Evolutionary conservation across 2,113 vertebrate genomes (phyloP).

Genomic region (Puntigrus tetrazona): DNA sequence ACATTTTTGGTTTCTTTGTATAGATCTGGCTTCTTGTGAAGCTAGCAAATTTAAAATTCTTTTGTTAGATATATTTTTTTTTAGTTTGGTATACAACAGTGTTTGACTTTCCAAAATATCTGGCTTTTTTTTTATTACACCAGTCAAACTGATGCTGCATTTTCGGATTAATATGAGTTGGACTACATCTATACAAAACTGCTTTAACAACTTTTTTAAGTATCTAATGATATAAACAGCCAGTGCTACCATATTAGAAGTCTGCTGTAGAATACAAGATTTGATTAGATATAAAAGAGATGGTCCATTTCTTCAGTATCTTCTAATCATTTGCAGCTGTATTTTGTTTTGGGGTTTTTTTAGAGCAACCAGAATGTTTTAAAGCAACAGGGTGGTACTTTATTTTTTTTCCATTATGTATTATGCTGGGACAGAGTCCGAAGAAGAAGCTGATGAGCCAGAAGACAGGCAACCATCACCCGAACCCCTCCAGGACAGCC

Average conservation of each 20-base stretch:
- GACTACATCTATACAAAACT: background rate
- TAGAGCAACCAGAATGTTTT: background rate
- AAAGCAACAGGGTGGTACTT: background rate
- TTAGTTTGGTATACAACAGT: background rate
- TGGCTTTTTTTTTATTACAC: background rate
- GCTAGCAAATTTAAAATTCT: background rate
- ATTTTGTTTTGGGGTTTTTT: background rate
- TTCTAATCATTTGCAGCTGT: background rate
- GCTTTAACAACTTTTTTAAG: background rate
- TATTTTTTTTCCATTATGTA: background rate
- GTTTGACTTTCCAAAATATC: background rate
- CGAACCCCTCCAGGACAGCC: conserved; percentile 81
- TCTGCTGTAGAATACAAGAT: background rate
- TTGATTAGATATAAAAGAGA: background rate
- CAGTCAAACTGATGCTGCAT: background rate
- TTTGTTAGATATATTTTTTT: background rate
- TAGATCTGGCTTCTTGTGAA: background rate
- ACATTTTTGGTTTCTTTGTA: background rate
- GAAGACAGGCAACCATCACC: conserved; percentile 84
- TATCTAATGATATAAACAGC: background rate
- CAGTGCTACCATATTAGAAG: background rate
- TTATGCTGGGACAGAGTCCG: conserved; percentile 25
- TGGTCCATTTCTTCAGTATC: background rate
- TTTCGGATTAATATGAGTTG: background rate
- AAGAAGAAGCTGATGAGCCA: conserved; percentile 82